Evolutionary conservation across 1,140 invertebrate genomes (phyloP).

Genomic region (Drosophila nebulosa): DNA sequence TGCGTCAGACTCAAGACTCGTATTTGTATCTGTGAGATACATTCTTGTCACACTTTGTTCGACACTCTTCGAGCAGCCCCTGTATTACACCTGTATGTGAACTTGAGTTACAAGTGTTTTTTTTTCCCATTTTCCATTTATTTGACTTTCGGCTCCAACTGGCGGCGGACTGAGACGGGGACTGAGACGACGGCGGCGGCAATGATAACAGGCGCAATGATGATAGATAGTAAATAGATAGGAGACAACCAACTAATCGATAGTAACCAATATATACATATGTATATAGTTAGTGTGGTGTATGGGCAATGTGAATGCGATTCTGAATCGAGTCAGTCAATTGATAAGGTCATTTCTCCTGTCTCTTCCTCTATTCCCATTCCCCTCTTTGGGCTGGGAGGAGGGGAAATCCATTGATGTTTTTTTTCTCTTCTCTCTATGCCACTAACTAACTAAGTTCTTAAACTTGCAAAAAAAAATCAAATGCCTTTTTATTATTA

Average conservation of each 20-base stretch:
- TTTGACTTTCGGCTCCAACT: slow-evolving; percentile 1
- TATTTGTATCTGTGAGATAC: slow-evolving; percentile 29
- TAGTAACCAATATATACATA: neutral
- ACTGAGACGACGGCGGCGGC: neutral
- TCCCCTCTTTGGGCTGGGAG: neutral
- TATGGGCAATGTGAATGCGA: neutral
- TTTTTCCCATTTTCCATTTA: slow-evolving; percentile 3
- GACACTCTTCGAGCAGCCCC: neutral
- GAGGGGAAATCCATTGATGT: neutral
- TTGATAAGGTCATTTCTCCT: neutral
- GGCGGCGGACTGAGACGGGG: neutral
- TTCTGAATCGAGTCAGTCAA: neutral
- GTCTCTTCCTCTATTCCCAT: neutral
- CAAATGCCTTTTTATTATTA: no score
- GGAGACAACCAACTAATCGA: neutral
- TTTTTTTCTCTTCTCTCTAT: no score
- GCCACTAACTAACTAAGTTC: no score
- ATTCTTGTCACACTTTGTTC: slow-evolving; percentile 15
- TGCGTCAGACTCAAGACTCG: no score
- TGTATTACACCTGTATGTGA: slow-evolving; percentile 44
- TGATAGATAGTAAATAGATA: neutral
- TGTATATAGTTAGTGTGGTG: neutral
- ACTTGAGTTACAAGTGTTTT: slow-evolving; percentile 68
- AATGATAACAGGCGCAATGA: neutral
- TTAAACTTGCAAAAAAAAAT: no score